Base-by-base conservation (phyloP, 2,888 invertebrate genomes). In the Eristalinus sepulchralis region DNA sequence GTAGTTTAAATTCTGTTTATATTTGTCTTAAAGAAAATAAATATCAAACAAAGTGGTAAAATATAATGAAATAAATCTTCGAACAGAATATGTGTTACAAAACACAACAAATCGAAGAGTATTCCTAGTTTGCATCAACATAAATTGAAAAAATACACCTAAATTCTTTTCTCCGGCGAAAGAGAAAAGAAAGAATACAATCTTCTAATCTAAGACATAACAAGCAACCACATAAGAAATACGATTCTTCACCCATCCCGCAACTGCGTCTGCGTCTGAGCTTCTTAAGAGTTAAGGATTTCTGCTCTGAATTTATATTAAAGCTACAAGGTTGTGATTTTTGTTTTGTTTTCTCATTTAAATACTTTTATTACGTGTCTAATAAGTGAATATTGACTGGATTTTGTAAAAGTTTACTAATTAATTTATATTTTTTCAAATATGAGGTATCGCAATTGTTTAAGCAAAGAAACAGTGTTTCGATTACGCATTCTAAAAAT, bases 361-460 rank as follows among this genome's bases (percentile, higher is more conserved):
- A 55, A 80, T 71, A 81, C 70, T n/a, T n/a, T 39, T 17, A 47
- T 67, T 67, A 81, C 47, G 60, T 72, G 67, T 67, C 24, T 57
- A n/a, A 57, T n/a, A 24, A 24, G 66, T 72, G 55, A n/a, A 36
- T 24, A 68, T n/a, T 68, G 47, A 70, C 63, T 63, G 63, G 17
- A 64, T 64, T 64, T 71, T 78, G 71, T 60, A 22, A 20, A 47
- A 17, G 64, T 75, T 39, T 75, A 27, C 36, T 34, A 22, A 36
- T 59, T 1, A 22, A 20, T 27, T 62, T 55, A 6, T 39, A 34
- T 73, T 31, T 39, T 70, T 75, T 80, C 66, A 80, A 82, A 85
- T 77, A 85, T 85, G 85, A 85, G 85, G 85, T 85, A 82, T 77
- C 72, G 76, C 57, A 84, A 53, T 60, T 63, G 33, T 22, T 27